phyloP scores from a whole-genome alignment of 2,113 vertebrate species.

The Motacilla tschutschensis region DNA sequence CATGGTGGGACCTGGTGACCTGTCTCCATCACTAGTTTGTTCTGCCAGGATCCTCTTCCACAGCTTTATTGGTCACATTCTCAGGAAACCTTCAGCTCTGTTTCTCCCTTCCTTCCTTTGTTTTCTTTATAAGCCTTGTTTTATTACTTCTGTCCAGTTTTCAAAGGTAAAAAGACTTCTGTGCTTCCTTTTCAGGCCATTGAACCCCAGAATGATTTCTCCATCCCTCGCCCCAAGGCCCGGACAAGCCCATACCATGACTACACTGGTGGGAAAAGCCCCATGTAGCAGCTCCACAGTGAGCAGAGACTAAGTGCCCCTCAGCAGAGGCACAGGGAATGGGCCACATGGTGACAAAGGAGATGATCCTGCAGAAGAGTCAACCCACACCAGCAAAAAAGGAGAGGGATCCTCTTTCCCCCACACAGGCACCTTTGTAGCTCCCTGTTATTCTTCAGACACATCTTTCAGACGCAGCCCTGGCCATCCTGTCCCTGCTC shows the following conservation, averaged over 20 bases:
- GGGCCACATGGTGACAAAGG: background rate
- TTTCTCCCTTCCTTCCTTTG: background rate
- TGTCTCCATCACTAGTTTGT: background rate
- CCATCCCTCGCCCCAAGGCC: slow-evolving; percentile 64
- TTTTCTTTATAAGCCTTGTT: background rate
- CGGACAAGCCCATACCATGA: slow-evolving; percentile 53
- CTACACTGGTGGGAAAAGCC: slow-evolving; percentile 51
- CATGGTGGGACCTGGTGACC: background rate
- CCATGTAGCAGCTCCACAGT: background rate
- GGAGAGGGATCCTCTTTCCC: background rate
- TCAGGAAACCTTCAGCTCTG: background rate
- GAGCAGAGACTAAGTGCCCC: background rate
- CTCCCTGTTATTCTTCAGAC: background rate
- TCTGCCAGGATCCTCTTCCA: background rate
- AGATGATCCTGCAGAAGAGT: background rate
- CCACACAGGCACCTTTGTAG: background rate
- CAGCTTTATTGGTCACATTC: background rate
- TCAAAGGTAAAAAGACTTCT: background rate
- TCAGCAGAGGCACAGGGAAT: background rate
- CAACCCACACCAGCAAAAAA: background rate
- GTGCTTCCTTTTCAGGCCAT: slow-evolving; percentile 53
- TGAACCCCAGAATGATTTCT: slow-evolving; percentile 44
- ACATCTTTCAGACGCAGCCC: background rate
- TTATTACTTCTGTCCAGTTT: background rate
- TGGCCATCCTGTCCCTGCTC: background rate